Evolutionary conservation across 2,113 vertebrate genomes (phyloP).

Genomic region (Elephantulus edwardii): DNA sequence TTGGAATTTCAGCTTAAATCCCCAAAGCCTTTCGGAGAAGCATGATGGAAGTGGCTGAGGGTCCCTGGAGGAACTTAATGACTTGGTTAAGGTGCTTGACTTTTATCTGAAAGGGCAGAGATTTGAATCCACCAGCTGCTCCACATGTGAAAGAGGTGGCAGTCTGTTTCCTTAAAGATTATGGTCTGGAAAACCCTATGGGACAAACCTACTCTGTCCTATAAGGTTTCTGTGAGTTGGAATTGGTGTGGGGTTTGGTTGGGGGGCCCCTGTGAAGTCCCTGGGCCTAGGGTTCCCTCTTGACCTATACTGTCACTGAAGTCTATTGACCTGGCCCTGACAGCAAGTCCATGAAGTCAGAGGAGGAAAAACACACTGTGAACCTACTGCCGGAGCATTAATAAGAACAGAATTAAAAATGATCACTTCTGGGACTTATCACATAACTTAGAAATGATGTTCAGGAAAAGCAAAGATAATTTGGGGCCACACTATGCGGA

Average conservation of each 20-base stretch:
- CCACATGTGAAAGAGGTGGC: no score
- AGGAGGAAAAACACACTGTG: not conserved
- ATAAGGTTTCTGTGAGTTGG: no score
- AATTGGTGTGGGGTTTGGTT: no score
- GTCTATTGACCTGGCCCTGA: not conserved
- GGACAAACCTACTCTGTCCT: no score
- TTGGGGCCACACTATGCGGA: constrained; percentile 61
- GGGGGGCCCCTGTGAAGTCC: not conserved
- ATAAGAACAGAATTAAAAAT: constrained; percentile 65
- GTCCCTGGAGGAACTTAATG: not conserved
- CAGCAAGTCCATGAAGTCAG: not conserved
- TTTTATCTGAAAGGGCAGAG: no score
- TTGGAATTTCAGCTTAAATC: constrained; percentile 23
- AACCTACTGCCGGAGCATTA: constrained; percentile 27
- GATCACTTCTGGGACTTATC: constrained; percentile 64
- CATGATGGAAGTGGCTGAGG: not conserved
- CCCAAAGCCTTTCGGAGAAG: not conserved
- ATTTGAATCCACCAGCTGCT: no score
- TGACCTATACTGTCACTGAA: not conserved
- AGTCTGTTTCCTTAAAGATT: no score
- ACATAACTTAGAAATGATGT: constrained; percentile 54
- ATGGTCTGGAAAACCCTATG: no score
- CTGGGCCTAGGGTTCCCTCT: not conserved
- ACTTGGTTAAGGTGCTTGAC: no score
- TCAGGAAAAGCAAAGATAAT: constrained; percentile 68